These are phyloP conservation scores for Oncorhynchus clarkii DNA, from an alignment of 2,113 vertebrate species.

Conservation along the genomic window DNA sequence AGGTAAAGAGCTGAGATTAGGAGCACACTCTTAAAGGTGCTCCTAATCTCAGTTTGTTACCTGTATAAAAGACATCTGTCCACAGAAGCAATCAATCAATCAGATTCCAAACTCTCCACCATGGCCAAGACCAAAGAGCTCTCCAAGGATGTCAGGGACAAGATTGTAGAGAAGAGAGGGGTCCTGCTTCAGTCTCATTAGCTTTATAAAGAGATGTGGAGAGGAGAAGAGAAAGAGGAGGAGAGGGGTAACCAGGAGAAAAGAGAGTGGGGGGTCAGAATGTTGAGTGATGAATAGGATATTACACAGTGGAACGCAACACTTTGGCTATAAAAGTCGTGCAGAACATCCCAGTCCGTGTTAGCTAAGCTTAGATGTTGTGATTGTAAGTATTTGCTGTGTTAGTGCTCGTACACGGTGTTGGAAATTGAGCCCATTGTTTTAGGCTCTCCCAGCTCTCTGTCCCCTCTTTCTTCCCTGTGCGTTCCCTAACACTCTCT, in stretches of 20 bases:
- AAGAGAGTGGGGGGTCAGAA: slow-evolving; percentile 57
- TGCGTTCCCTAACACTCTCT: slow-evolving; percentile 48
- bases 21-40: no score
- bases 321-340: slow-evolving; percentile 58
- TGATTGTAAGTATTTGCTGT: slow-evolving; percentile 19
- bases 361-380: slow-evolving; percentile 37
- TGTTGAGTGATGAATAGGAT: slow-evolving; percentile 74
- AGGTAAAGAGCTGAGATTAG: no score
- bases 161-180: no score
- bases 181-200: slow-evolving; percentile 75
- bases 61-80: no score
- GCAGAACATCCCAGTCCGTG: slow-evolving; percentile 32
- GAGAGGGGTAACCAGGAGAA: slow-evolving; percentile 50
- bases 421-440: slow-evolving; percentile 6
- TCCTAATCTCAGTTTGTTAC: no score
- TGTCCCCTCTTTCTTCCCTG: slow-evolving; percentile 34
- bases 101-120: no score
- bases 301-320: slow-evolving; percentile 72
- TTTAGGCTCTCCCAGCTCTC: slow-evolving; percentile 11
- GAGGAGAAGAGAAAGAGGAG: slow-evolving; percentile 63
- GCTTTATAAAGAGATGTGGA: slow-evolving; percentile 76
- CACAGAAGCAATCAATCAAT: no score
- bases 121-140: no score
- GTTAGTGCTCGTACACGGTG: neutral
- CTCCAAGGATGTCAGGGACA: no score